Conservation (phyloP, 2,797 vertebrate genomes). For the Poliocrania exsul region DNA sequence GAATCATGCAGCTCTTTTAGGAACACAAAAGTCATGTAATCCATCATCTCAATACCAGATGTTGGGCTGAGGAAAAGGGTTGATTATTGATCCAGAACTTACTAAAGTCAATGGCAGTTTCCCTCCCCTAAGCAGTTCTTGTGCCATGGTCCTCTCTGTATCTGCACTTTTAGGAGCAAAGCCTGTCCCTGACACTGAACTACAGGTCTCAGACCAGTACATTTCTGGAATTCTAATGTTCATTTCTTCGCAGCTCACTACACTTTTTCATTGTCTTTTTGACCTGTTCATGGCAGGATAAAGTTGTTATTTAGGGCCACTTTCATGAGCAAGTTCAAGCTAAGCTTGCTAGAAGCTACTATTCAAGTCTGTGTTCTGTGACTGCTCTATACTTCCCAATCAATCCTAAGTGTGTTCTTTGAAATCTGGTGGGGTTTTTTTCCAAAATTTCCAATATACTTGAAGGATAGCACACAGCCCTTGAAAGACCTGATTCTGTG, state of each 20-base stretch:
- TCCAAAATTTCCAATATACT: background rate
- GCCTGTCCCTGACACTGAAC: background rate
- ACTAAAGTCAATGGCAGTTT: background rate
- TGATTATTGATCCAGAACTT: background rate
- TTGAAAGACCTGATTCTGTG: background rate
- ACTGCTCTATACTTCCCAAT: background rate
- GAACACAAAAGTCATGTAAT: background rate
- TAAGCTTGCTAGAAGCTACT: background rate
- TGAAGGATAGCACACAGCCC: background rate
- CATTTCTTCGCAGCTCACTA: background rate
- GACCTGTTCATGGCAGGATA: background rate
- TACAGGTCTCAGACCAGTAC: background rate
- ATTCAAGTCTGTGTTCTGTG: background rate
- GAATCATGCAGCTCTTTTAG: background rate
- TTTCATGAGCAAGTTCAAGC: background rate
- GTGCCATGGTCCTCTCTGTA: background rate
- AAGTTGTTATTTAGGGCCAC: background rate
- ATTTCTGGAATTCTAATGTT: background rate
- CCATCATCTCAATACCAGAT: background rate
- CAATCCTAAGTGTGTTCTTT: background rate
- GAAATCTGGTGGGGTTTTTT: background rate
- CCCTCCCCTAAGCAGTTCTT: background rate
- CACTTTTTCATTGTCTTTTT: background rate
- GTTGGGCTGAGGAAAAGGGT: background rate
- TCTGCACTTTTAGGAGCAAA: background rate